phyloP scores from a whole-genome alignment of 2,113 vertebrate genomes.

The Epinephelus cyanopodus region DNA sequence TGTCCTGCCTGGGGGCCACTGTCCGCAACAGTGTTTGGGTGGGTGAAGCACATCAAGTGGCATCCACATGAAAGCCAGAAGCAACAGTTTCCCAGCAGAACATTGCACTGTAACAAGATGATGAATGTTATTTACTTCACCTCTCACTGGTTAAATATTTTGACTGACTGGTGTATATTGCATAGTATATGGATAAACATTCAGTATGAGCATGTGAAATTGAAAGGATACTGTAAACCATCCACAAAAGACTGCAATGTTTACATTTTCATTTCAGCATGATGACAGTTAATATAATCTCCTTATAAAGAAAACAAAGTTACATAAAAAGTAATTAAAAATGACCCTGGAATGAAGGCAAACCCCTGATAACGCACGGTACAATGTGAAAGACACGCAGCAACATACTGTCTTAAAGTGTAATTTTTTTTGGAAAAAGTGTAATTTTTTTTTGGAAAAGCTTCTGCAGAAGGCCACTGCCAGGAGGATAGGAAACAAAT shows the following conservation, averaged over 20 bases:
- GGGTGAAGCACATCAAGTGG: too few relatives aligned
- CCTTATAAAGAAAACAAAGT: neutral
- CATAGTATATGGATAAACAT: neutral
- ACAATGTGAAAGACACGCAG: neutral
- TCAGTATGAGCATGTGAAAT: neutral
- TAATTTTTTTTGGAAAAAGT: conserved; percentile 27
- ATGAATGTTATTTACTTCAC: too few relatives aligned
- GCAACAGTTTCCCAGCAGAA: too few relatives aligned
- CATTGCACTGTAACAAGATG: too few relatives aligned
- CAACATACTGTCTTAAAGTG: conserved; percentile 19
- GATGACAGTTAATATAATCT: neutral
- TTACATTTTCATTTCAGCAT: neutral
- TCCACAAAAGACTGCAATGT: neutral
- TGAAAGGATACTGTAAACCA: neutral
- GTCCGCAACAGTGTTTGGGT: too few relatives aligned
- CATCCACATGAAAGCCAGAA: too few relatives aligned
- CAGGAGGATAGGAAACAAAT: conserved; percentile 52
- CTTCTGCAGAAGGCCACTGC: conserved; percentile 43
- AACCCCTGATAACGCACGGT: neutral
- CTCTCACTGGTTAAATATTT: too few relatives aligned
- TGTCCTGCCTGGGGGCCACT: too few relatives aligned
- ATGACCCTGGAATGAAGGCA: neutral
- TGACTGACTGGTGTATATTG: neutral
- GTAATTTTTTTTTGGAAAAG: conserved; percentile 21
- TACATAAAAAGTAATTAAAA: neutral